phyloP scores from a whole-genome alignment of 2,888 invertebrate species.

The Pristionchus mayeri region DNA sequence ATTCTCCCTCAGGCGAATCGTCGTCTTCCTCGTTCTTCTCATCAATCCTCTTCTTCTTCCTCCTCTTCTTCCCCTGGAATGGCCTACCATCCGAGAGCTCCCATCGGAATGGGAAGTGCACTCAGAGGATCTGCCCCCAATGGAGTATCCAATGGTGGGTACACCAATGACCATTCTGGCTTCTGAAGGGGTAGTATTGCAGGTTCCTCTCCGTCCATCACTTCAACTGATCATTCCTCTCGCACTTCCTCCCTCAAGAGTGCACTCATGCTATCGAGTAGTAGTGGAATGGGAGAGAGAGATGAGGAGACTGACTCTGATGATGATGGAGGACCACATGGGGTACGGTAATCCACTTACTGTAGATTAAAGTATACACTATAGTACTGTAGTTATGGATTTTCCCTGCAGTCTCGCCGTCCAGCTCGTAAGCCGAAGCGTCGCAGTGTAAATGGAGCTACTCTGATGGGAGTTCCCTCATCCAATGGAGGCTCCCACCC shows the following conservation, averaged over 20 bases:
- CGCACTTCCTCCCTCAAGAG: conserved; percentile 41
- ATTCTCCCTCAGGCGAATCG: conserved; percentile 4
- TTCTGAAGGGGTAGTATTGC: too few relatives aligned
- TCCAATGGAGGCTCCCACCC: not conserved
- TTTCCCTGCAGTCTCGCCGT: not conserved
- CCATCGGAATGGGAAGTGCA: not conserved
- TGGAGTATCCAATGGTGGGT: not conserved
- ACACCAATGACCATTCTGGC: too few relatives aligned
- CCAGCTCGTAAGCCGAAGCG: conserved; percentile 48
- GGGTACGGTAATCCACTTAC: conserved; percentile 3
- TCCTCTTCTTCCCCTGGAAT: conserved; percentile 35
- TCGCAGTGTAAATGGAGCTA: conserved; percentile 37
- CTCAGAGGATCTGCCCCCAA: not conserved
- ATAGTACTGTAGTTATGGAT: not conserved
- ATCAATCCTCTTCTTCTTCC: conserved; percentile 13
- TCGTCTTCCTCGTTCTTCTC: conserved; percentile 30
- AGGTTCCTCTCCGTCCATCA: conserved; percentile 16
- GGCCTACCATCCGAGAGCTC: conserved; percentile 39
- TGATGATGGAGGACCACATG: conserved; percentile 51
- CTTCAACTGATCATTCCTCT: conserved; percentile 10
- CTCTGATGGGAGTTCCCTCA: not conserved
- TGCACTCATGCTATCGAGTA: not conserved
- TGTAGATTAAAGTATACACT: not conserved
- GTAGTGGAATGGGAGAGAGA: not conserved
- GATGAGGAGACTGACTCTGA: conserved; percentile 57